Percentiles rank a stretch among this genome's conserved stretches.
Evolutionary conservation across 2,113 vertebrate genomes (phyloP).

Genomic region (Rhizomys pruinosus): DNA sequence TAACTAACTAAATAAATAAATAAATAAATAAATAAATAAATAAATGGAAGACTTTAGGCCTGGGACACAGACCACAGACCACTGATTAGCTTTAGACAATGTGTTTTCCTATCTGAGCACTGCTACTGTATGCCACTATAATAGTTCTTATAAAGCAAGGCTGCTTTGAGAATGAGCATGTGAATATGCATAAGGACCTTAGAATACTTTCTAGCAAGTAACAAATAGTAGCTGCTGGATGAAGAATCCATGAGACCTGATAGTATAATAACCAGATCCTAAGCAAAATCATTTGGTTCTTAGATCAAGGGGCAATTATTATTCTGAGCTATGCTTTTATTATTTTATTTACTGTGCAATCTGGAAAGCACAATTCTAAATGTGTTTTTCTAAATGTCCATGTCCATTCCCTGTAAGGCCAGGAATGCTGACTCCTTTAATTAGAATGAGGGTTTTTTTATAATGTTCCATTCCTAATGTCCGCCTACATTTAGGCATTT

Average conservation of each 20-base stretch:
- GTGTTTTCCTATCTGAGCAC: background rate
- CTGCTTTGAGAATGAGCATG: background rate
- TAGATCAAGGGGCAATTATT: background rate
- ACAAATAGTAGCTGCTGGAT: slow-evolving; percentile 36
- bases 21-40: too few relatives aligned
- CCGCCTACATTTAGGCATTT: background rate
- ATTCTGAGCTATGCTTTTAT: slow-evolving; percentile 34
- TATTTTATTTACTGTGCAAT: slow-evolving; percentile 12
- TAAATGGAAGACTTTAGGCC: background rate
- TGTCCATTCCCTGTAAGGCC: background rate
- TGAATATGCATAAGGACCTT: background rate
- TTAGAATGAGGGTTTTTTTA: background rate
- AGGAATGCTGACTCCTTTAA: background rate
- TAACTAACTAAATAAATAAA: too few relatives aligned
- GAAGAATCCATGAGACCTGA: slow-evolving; percentile 30
- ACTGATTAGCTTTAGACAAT: background rate
- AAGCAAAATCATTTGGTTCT: background rate
- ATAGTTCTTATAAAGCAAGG: background rate
- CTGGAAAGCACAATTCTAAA: slow-evolving; percentile 1
- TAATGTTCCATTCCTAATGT: background rate
- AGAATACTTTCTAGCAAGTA: background rate
- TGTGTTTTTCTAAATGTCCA: background rate
- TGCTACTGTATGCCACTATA: background rate
- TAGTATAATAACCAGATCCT: slow-evolving; percentile 22
- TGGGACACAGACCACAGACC: background rate